phyloP scores from a whole-genome alignment of 1,140 invertebrate genomes.

The Tetragonula clypearis region DNA sequence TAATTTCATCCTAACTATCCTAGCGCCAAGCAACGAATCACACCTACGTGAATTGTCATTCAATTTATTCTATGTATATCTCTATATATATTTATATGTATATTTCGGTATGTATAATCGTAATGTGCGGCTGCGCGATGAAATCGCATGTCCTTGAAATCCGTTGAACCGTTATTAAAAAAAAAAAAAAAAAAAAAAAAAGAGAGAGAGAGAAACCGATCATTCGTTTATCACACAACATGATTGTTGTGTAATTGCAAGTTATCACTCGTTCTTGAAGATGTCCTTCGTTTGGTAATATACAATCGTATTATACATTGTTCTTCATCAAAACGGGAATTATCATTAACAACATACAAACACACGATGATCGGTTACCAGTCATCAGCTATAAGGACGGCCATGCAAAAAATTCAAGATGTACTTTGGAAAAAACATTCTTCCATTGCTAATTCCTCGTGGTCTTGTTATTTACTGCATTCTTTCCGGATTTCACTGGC shows the following conservation, averaged over 20 bases:
- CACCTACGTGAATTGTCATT: constrained; percentile 60
- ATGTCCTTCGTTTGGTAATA: not conserved
- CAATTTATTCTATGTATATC: constrained; percentile 55
- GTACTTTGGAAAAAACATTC: constrained; percentile 10
- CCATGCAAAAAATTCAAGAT: constrained; percentile 18
- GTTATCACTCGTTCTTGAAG: not conserved
- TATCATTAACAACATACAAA: constrained; percentile 23
- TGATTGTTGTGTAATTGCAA: constrained; percentile 9
- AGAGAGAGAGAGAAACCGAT: not conserved
- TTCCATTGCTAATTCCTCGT: not conserved
- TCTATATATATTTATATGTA: constrained; percentile 43
- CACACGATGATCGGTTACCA: constrained; percentile 1
- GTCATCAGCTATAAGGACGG: constrained; percentile 17
- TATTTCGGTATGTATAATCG: constrained; percentile 49
- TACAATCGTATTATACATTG: constrained; percentile 33
- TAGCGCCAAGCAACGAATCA: constrained; percentile 67
- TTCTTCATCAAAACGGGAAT: not conserved
- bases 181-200: not conserved
- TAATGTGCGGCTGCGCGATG: constrained; percentile 30
- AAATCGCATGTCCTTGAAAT: constrained; percentile 52
- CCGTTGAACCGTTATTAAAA: constrained; percentile 22
- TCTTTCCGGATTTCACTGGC: constrained; percentile 57
- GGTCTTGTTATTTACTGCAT: constrained; percentile 20
- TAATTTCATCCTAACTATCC: constrained; percentile 69
- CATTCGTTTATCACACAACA: not conserved